Evolutionary conservation across 2,888 invertebrate species (phyloP), one percentile per base, ranked within the genome.

Genomic region (Rosalia funebris): DNA sequence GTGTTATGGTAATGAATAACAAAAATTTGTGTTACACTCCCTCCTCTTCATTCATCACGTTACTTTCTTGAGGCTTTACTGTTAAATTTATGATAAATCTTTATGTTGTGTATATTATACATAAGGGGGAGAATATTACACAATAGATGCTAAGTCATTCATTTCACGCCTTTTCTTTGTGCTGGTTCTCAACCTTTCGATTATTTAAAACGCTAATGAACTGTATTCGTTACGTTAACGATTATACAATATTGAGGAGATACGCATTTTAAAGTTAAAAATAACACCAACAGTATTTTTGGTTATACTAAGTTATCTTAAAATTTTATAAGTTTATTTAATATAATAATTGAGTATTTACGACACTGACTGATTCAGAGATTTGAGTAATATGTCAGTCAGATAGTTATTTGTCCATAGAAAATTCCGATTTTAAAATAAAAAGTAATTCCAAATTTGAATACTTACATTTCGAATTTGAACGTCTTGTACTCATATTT

Each of bases 151-250:
- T 47, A 48, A 48, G 48, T 48, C 48, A 48, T 48, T 48, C 48
- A 36, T 48, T 48, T 48, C 48, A 36, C 48, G 48, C 31, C 46
- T 34, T 34, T 15, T 17, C 48, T 48, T 37, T 48, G 34, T 32
- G 14, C 19, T 17, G 36, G 48, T 36, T 17, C 36, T 12, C 11
- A 48, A 17, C 48, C 48, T 34, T 48, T 48, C 37, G 34, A 36
- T 48, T 37, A 48, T 48, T 48, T 48, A 48, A 48, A 36, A 48
- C 48, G 48, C 48, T 48, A 48, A 48, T 48, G 47, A 47, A 32
- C 47, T 34, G 36, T 37, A 37, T 48, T 48, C 34, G 48, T 48
- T 48, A 48, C 36, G 48, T 34, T 19, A 37, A 34, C 48, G 48
- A 48, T 48, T 48, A 48, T 48, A 48, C 37, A 48, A 19, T 36